Percentiles rank a stretch among this genome's conserved stretches.
These are phyloP conservation scores for Ormyrus rosae DNA, from an alignment of 2,888 invertebrate species.

Conservation along the genomic window DNA sequence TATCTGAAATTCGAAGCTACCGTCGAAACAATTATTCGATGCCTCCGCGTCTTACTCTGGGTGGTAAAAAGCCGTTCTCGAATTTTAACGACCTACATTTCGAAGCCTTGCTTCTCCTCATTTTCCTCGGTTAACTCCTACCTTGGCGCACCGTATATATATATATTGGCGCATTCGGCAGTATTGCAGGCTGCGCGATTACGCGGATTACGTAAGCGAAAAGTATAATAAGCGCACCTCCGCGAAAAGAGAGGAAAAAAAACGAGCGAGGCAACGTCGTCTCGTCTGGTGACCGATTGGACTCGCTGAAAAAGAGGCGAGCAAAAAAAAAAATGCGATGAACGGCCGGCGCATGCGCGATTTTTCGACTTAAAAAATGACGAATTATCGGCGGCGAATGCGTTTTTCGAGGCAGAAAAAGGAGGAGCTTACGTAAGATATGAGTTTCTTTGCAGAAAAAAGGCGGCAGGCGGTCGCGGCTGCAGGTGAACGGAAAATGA, in stretches of 20 bases:
- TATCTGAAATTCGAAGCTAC: too few species aligned
- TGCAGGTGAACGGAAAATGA: too few species aligned
- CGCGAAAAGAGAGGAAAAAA: too few species aligned
- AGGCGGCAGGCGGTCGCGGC: too few species aligned
- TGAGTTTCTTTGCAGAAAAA: too few species aligned
- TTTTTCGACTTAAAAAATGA: neutral
- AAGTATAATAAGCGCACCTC: slow-evolving; percentile 19
- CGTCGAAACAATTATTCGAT: too few species aligned
- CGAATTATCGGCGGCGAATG: neutral
- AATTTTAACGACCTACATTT: too few species aligned
- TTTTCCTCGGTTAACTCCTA: neutral
- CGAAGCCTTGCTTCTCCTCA: neutral
- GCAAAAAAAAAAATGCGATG: neutral
- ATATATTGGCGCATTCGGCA: neutral
- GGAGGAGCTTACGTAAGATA: too few species aligned
- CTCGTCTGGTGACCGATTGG: slow-evolving; percentile 21
- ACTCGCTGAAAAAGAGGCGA: neutral
- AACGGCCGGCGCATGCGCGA: neutral
- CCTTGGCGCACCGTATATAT: neutral
- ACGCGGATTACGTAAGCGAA: slow-evolving; percentile 35
- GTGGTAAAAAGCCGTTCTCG: too few species aligned
- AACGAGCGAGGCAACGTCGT: neutral
- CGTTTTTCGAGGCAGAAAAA: neutral
- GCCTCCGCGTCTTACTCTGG: too few species aligned
- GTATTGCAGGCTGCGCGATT: slow-evolving; percentile 11